Evolutionary conservation across 2,888 invertebrate genomes (phyloP).

Genomic region (Ariolimax columbianus): DNA sequence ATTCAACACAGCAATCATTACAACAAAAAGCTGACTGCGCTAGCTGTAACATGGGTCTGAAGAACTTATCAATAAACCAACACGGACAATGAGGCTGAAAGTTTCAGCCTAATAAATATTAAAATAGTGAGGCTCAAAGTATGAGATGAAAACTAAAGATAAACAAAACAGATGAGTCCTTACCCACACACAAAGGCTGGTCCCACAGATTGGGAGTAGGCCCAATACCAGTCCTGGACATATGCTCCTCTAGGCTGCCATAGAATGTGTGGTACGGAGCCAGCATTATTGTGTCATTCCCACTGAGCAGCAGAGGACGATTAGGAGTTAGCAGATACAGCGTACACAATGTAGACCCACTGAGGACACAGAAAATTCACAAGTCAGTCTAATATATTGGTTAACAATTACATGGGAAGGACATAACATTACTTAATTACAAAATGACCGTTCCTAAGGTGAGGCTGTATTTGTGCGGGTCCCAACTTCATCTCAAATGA

Average conservation of each 20-base stretch:
- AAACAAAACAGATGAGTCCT: slow-evolving; percentile 28
- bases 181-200: slow-evolving; percentile 77
- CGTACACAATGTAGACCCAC: slow-evolving; percentile 77
- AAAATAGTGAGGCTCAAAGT: too few species aligned
- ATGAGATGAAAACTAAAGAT: too few species aligned
- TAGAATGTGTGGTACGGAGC: slow-evolving; percentile 79
- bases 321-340: slow-evolving; percentile 79
- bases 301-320: slow-evolving; percentile 77
- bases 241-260: slow-evolving; percentile 77
- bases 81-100: too few species aligned
- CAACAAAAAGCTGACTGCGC: too few species aligned
- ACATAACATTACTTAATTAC: not conserved
- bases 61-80: too few species aligned
- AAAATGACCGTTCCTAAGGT: too few species aligned
- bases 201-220: slow-evolving; percentile 78
- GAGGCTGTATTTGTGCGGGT: too few species aligned
- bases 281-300: slow-evolving; percentile 76
- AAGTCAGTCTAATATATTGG: not conserved
- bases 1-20: too few species aligned
- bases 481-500: too few species aligned
- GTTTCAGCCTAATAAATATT: too few species aligned
- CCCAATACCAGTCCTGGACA: slow-evolving; percentile 74
- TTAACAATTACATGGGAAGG: not conserved
- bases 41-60: too few species aligned
- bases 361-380: slow-evolving; percentile 53